Conservation (phyloP, 2,113 vertebrate genomes). For the Pogonocichla stellata region DNA sequence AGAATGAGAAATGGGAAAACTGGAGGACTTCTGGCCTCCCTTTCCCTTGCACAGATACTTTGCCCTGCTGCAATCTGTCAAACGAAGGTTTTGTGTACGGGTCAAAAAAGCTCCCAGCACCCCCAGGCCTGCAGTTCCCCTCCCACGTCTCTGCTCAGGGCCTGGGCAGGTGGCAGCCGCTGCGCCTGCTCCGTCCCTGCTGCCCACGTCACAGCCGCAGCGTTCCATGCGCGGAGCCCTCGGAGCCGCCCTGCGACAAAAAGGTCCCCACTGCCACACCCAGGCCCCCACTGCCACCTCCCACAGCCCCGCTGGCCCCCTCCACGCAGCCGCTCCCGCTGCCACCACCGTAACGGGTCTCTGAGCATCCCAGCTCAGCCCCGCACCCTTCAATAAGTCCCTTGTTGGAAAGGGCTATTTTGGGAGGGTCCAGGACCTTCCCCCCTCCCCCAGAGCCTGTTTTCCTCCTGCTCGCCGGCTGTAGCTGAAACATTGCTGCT, state of each 20-base stretch:
- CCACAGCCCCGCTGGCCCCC: fast-evolving
- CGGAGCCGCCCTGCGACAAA: neutral
- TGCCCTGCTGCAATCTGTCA: neutral
- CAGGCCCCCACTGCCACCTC: neutral
- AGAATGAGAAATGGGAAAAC: neutral
- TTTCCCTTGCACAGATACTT: fast-evolving
- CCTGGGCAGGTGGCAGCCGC: slow-evolving; percentile 22
- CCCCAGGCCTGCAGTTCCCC: neutral
- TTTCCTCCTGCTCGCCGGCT: neutral
- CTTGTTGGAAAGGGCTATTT: slow-evolving; percentile 37
- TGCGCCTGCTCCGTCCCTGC: neutral
- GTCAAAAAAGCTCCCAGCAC: neutral
- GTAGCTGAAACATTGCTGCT: slow-evolving; percentile 45
- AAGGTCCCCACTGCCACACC: neutral
- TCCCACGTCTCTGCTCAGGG: neutral
- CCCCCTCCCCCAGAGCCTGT: neutral
- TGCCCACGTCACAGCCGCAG: neutral
- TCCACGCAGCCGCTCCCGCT: fast-evolving
- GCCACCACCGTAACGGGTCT: neutral
- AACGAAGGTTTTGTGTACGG: neutral
- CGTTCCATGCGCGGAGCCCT: neutral
- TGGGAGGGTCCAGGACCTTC: neutral
- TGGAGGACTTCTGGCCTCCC: neutral
- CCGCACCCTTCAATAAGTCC: slow-evolving; percentile 29
- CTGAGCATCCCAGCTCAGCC: neutral